Conservation (phyloP, 2,797 vertebrate genomes). For the Myripristis jacobus region DNA sequence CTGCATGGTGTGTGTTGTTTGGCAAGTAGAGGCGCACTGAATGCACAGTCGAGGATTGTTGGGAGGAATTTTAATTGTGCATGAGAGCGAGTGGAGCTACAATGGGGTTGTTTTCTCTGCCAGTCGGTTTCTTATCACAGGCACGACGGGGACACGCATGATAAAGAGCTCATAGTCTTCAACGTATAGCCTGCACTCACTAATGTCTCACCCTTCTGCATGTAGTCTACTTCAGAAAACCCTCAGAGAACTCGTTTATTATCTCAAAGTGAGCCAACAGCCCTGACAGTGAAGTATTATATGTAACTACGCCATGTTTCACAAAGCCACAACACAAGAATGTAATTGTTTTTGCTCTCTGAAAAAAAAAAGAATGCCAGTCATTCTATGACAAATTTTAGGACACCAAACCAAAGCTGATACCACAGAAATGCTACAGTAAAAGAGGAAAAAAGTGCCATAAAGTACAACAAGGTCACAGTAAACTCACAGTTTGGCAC, state of each 20-base stretch:
- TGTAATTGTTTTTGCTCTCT: slow-evolving; percentile 7
- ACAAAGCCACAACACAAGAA: not conserved
- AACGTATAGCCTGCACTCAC: not conserved
- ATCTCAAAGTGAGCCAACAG: not conserved
- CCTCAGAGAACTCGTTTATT: not conserved
- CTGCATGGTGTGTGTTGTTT: not conserved
- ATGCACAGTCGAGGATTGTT: slow-evolving; percentile 15
- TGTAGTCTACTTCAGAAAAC: not conserved
- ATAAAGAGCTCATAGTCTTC: not conserved
- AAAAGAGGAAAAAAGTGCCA: not conserved
- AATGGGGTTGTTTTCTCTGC: slow-evolving; percentile 34
- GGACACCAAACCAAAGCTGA: not conserved
- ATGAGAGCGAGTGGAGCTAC: slow-evolving; percentile 33
- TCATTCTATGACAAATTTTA: too few species aligned
- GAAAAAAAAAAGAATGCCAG: not conserved
- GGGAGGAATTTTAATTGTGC: slow-evolving; percentile 37
- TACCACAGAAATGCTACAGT: not conserved
- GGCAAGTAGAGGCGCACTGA: not conserved
- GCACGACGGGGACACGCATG: not conserved
- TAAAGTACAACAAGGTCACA: not conserved
- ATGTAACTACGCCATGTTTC: not conserved
- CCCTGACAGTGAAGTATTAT: not conserved
- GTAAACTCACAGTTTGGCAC: not conserved
- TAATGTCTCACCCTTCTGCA: not conserved
- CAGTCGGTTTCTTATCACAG: slow-evolving; percentile 28